phyloP scores from a whole-genome alignment of 23 tunicate genomes.

The Styela plicata region DNA sequence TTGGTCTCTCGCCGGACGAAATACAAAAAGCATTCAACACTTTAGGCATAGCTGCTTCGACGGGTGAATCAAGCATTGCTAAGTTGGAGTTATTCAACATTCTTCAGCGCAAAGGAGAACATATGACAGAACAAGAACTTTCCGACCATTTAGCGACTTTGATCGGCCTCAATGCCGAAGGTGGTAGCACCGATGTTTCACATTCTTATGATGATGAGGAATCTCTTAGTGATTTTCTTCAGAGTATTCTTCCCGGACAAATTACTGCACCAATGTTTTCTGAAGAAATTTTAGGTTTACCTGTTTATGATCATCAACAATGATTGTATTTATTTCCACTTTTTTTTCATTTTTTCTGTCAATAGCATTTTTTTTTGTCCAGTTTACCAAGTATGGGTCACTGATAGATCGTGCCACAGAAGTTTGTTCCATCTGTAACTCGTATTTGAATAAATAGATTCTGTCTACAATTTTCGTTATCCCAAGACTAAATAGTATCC shows the following conservation, averaged over 20 bases:
- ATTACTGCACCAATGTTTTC: constrained; percentile 56
- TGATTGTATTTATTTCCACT: constrained; percentile 1
- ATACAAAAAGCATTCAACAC: constrained; percentile 65
- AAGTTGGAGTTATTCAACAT: constrained; percentile 33
- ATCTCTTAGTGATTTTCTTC: constrained; percentile 31
- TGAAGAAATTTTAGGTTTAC: constrained; percentile 62
- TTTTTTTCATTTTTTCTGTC: not conserved
- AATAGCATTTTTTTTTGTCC: not conserved
- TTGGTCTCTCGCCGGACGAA: constrained; percentile 71
- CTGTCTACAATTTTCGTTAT: no score
- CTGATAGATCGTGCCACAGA: no score
- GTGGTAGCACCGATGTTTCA: constrained; percentile 53
- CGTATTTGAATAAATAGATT: no score
- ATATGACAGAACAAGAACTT: constrained; percentile 85
- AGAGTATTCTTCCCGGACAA: constrained; percentile 44
- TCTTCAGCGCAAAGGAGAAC: constrained; percentile 80
- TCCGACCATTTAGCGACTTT: constrained; percentile 67
- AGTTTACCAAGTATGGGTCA: no score
- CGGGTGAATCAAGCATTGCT: constrained; percentile 34
- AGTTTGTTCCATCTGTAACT: no score
- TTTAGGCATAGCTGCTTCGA: constrained; percentile 17
- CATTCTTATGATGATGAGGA: constrained; percentile 33
- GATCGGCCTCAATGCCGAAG: constrained; percentile 63
- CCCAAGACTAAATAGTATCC: no score
- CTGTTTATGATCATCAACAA: constrained; percentile 31